Conservation (phyloP, 1,140 invertebrate species). For the Metopolophium dirhodum region DNA sequence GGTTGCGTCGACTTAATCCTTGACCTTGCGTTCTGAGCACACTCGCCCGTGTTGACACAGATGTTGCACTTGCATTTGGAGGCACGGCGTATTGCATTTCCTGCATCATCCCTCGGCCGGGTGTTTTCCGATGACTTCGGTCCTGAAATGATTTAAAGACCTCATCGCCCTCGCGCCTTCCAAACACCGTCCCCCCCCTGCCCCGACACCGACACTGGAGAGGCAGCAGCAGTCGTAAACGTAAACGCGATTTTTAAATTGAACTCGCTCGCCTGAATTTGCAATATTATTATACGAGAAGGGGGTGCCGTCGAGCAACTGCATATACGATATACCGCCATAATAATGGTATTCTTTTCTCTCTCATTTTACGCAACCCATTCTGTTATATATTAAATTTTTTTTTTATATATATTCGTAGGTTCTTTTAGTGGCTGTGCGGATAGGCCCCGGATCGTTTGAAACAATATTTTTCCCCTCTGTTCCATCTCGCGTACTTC, state of each 20-base stretch:
- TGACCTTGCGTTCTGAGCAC: conserved; percentile 47
- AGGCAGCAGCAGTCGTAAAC: neutral
- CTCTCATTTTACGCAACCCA: neutral
- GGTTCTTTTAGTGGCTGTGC: neutral
- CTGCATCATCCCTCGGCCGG: neutral
- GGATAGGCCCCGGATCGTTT: neutral
- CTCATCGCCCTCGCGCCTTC: neutral
- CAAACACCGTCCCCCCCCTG: no score
- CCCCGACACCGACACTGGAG: neutral
- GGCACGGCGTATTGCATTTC: neutral
- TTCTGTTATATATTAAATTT: neutral
- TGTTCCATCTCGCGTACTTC: neutral
- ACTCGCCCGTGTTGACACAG: conserved; percentile 46
- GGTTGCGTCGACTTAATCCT: conserved; percentile 19
- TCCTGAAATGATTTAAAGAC: conserved; percentile 39
- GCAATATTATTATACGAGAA: neutral
- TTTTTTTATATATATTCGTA: neutral
- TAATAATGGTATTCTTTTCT: conserved; percentile 2
- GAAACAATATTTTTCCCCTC: conserved; percentile 27
- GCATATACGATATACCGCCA: neutral
- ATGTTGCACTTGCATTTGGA: conserved; percentile 43
- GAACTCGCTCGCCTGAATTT: neutral
- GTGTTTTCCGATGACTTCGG: conserved; percentile 38
- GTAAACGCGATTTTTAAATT: conserved; percentile 50
- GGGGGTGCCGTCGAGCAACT: neutral